Conservation (phyloP, 2,888 invertebrate species). For the Leptura quadrifasciata region DNA sequence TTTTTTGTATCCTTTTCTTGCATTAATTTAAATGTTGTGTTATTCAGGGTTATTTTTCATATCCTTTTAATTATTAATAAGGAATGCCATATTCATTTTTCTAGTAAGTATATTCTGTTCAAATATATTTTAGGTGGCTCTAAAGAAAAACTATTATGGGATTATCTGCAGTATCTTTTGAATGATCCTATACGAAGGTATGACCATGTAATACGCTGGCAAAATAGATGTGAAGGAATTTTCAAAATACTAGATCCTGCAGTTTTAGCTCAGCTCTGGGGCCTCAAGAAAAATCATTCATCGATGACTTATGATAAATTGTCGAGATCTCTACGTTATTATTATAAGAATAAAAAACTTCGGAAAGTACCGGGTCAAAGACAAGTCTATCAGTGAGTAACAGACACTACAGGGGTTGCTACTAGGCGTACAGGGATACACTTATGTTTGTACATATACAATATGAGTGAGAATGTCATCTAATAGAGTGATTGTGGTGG, state of each 20-base stretch:
- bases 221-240: slow-evolving; percentile 76
- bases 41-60: background rate
- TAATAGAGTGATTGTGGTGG: too few species aligned
- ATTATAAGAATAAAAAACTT: slow-evolving; percentile 92
- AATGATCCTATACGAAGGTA: slow-evolving; percentile 16
- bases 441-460: too few species aligned
- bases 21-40: background rate
- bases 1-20: background rate
- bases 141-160: slow-evolving; percentile 20
- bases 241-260: slow-evolving; percentile 95
- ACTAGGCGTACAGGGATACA: too few species aligned
- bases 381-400: slow-evolving; percentile 72
- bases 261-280: slow-evolving; percentile 92
- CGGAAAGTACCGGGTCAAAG: slow-evolving; percentile 94
- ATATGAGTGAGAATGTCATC: too few species aligned
- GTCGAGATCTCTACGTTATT: slow-evolving; percentile 92
- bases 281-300: slow-evolving; percentile 92
- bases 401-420: too few species aligned
- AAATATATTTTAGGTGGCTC: background rate
- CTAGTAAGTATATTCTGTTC: background rate
- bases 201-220: slow-evolving; percentile 13
- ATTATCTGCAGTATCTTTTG: slow-evolving; percentile 19
- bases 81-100: background rate
- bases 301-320: slow-evolving; percentile 97
- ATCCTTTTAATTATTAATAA: background rate